Conservation (phyloP, 2,888 invertebrate species). For the Parapristionchus giblindavisi region DNA sequence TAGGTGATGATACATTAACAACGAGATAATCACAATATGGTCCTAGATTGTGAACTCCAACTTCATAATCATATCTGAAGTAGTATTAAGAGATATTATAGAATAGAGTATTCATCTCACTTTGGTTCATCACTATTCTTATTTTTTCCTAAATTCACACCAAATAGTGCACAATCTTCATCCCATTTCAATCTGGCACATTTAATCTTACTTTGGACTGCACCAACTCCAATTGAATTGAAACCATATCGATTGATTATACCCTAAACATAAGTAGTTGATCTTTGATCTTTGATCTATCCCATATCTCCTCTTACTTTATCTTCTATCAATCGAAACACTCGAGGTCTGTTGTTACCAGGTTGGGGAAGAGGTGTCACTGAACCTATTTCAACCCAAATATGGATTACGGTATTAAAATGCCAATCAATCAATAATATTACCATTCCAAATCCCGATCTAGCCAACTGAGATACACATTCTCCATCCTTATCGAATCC, state of each 20-base stretch:
- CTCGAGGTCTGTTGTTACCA: conserved; percentile 90
- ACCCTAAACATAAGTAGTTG: no score
- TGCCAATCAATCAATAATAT: conserved; percentile 79
- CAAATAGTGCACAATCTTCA: conserved; percentile 73
- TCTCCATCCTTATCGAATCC: conserved; percentile 98
- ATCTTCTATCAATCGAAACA: conserved; percentile 87
- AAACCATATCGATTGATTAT: conserved; percentile 80
- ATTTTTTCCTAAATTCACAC: conserved; percentile 96
- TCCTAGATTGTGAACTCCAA: conserved; percentile 84
- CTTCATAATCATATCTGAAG: conserved; percentile 70
- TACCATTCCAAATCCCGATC: conserved; percentile 88
- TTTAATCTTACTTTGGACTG: conserved; percentile 55
- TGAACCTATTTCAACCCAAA: conserved; percentile 83
- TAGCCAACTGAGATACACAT: conserved; percentile 82
- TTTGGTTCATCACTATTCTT: conserved; percentile 81
- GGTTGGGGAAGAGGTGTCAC: conserved; percentile 91
- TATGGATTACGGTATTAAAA: no score
- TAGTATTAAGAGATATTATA: no score
- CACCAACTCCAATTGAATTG: conserved; percentile 88
- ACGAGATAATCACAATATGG: conserved; percentile 91
- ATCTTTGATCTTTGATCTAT: no score
- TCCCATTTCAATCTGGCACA: conserved; percentile 33
- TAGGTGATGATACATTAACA: conserved; percentile 95
- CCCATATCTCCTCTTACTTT: no score
- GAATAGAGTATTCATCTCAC: conserved; percentile 41